A percentile compares a stretch with the other conserved stretches of the same genome.
Evolutionary conservation across 2,113 vertebrate species (phyloP).

Genomic region (Typhlomys cinereus): DNA sequence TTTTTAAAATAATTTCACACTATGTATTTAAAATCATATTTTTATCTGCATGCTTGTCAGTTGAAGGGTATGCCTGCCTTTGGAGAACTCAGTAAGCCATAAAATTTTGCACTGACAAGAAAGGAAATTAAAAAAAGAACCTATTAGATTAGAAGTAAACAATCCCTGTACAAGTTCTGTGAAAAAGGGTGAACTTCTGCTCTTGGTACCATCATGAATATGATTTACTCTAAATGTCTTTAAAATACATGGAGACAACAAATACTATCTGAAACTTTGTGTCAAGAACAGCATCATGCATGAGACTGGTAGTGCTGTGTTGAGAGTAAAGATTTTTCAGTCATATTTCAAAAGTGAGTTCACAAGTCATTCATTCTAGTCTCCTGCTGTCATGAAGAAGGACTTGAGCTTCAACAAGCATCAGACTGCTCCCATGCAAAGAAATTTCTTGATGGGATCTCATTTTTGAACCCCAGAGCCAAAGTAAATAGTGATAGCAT

Average conservation of each 20-base stretch:
- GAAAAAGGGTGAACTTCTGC: not conserved
- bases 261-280: not conserved
- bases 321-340: not conserved
- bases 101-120: constrained; percentile 3
- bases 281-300: not conserved
- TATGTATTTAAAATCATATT: not conserved
- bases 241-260: not conserved
- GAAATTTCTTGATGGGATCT: not conserved
- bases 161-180: not conserved
- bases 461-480: not conserved
- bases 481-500: not conserved
- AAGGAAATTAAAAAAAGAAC: too few species aligned
- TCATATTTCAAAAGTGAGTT: constrained; percentile 15
- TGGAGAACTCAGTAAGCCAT: not conserved
- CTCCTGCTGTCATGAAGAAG: not conserved
- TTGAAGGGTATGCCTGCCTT: not conserved
- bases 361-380: not conserved
- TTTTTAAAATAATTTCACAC: not conserved
- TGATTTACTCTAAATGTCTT: not conserved
- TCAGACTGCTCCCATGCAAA: not conserved
- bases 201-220: too few species aligned
- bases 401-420: not conserved
- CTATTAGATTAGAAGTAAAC: not conserved
- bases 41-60: not conserved
- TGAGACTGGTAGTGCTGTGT: not conserved